Evolutionary conservation across 2,113 vertebrate genomes (phyloP).

Genomic region (Numenius arquata): DNA sequence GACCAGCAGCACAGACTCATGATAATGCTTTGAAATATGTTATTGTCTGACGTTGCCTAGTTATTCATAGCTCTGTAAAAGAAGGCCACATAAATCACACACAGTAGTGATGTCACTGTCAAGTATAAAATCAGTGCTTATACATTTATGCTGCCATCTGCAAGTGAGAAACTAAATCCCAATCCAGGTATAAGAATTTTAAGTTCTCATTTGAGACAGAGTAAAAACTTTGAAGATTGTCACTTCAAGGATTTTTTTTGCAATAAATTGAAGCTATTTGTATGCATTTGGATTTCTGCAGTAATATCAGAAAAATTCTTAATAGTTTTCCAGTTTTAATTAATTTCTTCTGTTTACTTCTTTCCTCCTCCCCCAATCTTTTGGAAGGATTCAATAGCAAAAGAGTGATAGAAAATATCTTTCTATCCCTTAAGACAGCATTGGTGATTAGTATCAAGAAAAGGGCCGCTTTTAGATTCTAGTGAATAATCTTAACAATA

Average conservation of each 20-base stretch:
- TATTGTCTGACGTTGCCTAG: background rate
- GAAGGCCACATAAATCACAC: background rate
- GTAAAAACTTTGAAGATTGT: background rate
- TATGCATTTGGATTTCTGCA: background rate
- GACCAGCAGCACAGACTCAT: background rate
- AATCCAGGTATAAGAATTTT: background rate
- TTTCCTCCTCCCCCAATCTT: background rate
- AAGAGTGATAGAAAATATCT: background rate
- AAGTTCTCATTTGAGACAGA: background rate
- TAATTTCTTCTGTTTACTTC: background rate
- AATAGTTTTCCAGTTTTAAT: background rate
- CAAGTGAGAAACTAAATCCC: background rate
- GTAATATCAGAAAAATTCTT: background rate
- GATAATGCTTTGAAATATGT: background rate
- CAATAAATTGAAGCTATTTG: background rate
- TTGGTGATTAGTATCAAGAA: background rate
- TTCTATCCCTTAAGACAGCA: background rate
- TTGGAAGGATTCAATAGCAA: background rate
- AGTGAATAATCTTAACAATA: background rate
- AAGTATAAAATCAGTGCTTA: background rate
- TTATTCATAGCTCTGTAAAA: background rate
- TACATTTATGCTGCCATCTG: background rate
- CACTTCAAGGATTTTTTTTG: background rate
- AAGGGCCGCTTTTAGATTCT: background rate
- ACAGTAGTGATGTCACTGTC: background rate